phyloP scores from a whole-genome alignment of 2,888 invertebrate genomes.

The Apamea epomidion region DNA sequence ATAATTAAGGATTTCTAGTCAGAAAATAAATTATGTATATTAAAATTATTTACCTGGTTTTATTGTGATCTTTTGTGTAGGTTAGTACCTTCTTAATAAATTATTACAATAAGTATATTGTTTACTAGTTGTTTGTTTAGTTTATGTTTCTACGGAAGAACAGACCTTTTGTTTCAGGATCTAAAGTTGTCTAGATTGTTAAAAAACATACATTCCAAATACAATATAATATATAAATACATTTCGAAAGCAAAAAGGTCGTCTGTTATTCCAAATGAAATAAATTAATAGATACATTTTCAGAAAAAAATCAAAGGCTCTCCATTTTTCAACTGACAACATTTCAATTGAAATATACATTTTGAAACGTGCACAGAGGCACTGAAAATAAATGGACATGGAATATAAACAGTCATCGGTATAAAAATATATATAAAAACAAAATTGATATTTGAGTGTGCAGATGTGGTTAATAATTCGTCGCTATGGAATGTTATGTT shows the following conservation, averaged over 20 bases:
- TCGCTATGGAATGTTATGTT: constrained; percentile 1
- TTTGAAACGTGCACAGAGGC: neutral
- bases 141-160: neutral
- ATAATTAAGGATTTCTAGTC: constrained; percentile 82
- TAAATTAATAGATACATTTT: constrained; percentile 25
- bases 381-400: constrained; percentile 1
- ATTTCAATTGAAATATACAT: constrained; percentile 28
- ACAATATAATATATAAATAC: neutral
- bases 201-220: neutral
- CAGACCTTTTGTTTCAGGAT: too few species aligned
- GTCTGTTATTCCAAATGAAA: constrained; percentile 26
- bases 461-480: constrained; percentile 9
- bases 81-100: neutral
- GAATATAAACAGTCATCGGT: constrained; percentile 12
- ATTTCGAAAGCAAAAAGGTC: neutral
- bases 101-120: neutral
- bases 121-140: neutral
- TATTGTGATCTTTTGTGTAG: constrained; percentile 1
- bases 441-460: constrained; percentile 15
- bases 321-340: constrained; percentile 2
- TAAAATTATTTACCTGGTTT: constrained; percentile 64
- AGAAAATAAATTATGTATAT: constrained; percentile 80
- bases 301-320: constrained; percentile 7
- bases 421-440: constrained; percentile 20
- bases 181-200: neutral